phyloP scores from a whole-genome alignment of 2,797 vertebrate genomes.

The Mallotus villosus region DNA sequence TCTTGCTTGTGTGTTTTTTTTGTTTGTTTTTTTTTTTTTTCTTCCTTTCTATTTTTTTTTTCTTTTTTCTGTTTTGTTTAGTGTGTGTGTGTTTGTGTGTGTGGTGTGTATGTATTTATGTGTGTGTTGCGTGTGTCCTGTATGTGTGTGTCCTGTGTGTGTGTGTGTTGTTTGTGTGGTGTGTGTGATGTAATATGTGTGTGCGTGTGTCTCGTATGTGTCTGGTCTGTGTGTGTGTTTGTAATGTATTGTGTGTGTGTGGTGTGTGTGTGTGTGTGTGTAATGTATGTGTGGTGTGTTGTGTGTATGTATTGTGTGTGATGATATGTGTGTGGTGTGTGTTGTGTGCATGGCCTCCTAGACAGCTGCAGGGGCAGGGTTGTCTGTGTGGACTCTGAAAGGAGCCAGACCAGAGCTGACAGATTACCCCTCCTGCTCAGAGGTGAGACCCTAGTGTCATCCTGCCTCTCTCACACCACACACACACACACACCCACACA shows the following conservation, averaged over 20 bases:
- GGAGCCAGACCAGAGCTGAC: constrained; percentile 49
- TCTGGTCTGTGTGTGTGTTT: no score
- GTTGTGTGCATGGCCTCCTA: constrained; percentile 32
- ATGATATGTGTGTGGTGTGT: constrained; percentile 30
- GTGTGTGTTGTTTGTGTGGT: constrained; percentile 3
- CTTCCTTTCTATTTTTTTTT: no score
- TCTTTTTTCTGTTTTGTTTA: no score
- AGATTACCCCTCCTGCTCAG: constrained; percentile 55
- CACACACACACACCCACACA: no score
- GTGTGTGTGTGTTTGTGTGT: constrained; percentile 21
- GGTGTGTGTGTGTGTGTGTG: constrained; percentile 28
- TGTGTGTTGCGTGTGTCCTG: constrained; percentile 1
- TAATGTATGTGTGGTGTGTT: no score
- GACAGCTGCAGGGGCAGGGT: constrained; percentile 52
- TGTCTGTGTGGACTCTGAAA: constrained; percentile 13
- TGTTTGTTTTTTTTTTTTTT: no score
- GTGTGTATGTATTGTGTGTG: constrained; percentile 35
- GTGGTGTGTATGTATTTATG: constrained; percentile 20
- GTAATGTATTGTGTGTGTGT: constrained; percentile 54
- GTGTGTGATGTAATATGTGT: no score
- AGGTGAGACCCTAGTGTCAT: constrained; percentile 56
- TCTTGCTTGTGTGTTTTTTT: no score
- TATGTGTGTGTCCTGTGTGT: constrained; percentile 22
- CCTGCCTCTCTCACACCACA: no score
- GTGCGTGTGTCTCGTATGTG: constrained; percentile 24